Percentiles rank a stretch among this genome's conserved stretches.
phyloP scores from a whole-genome alignment of 35 echinoderm and acorn worm genomes.

The Lytechinus variegatus region DNA sequence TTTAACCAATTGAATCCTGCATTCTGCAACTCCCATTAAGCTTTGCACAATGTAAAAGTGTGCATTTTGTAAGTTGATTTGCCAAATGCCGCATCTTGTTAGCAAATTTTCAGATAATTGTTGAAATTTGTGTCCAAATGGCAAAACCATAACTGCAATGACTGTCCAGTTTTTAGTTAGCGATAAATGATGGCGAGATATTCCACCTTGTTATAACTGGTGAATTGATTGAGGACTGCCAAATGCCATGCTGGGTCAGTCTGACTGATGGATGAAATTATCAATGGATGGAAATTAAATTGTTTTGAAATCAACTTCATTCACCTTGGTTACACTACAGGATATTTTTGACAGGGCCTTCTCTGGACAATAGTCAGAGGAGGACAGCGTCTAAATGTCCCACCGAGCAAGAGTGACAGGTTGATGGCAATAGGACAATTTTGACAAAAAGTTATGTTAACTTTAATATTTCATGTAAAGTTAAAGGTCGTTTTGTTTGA shows the following conservation, averaged over 20 bases:
- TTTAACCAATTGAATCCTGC: too few species aligned
- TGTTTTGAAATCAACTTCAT: conserved; percentile 5
- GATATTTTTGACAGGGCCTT: not conserved
- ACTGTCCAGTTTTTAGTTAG: too few species aligned
- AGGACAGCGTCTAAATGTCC: not conserved
- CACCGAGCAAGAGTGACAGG: not conserved
- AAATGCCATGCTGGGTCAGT: not conserved
- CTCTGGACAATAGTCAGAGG: not conserved
- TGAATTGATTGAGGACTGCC: not conserved
- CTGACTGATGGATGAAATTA: not conserved
- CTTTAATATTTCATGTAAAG: not conserved
- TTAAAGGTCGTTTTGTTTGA: not conserved
- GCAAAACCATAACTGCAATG: too few species aligned
- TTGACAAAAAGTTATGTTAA: not conserved
- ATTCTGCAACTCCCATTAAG: too few species aligned
- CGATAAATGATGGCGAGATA: too few species aligned
- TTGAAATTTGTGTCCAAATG: too few species aligned
- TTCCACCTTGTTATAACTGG: too few species aligned
- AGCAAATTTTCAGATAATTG: too few species aligned
- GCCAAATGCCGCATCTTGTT: too few species aligned
- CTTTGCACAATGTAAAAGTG: too few species aligned
- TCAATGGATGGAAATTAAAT: not conserved
- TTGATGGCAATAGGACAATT: not conserved
- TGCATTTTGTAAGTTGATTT: too few species aligned
- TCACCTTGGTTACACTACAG: not conserved